A percentile compares a stretch with the other conserved stretches of the same genome.
Conservation (phyloP, 2,113 vertebrate species). For the Mugil cephalus region DNA sequence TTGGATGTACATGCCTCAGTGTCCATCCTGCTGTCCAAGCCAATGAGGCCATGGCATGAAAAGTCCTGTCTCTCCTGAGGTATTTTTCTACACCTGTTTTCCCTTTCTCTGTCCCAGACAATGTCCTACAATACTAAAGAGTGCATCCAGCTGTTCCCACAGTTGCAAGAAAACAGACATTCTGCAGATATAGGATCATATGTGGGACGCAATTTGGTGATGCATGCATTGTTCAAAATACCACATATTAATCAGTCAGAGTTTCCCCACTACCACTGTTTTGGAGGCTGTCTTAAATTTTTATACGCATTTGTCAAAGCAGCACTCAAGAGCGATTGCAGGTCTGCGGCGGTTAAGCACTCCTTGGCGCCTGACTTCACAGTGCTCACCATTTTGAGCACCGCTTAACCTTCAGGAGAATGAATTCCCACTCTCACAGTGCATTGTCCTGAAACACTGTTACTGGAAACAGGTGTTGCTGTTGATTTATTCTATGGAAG, state of each 20-base stretch:
- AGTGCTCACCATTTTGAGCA: background rate
- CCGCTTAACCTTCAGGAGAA: constrained; percentile 14
- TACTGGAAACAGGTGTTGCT: background rate
- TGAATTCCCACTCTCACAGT: background rate
- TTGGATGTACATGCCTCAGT: constrained; percentile 19
- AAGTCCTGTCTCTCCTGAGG: constrained; percentile 9
- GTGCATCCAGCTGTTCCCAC: background rate
- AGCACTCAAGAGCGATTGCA: background rate
- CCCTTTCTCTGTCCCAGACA: constrained; percentile 3
- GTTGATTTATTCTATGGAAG: too few relatives aligned
- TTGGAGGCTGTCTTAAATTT: too few relatives aligned
- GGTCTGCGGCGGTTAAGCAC: background rate
- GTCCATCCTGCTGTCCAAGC: constrained; percentile 26
- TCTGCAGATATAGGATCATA: too few relatives aligned
- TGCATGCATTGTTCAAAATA: too few relatives aligned
- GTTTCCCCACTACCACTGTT: too few relatives aligned
- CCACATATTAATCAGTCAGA: too few relatives aligned
- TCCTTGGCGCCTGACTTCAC: background rate
- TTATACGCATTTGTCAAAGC: background rate
- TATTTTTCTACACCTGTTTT: constrained; percentile 4
- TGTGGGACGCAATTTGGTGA: too few relatives aligned
- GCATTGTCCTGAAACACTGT: background rate
- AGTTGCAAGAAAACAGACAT: too few relatives aligned
- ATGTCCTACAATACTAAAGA: background rate
- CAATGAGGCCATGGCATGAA: background rate